A percentile compares a stretch with the other conserved stretches of the same genome.
Conservation (phyloP, 2,888 invertebrate genomes). For the Brenthis ino region DNA sequence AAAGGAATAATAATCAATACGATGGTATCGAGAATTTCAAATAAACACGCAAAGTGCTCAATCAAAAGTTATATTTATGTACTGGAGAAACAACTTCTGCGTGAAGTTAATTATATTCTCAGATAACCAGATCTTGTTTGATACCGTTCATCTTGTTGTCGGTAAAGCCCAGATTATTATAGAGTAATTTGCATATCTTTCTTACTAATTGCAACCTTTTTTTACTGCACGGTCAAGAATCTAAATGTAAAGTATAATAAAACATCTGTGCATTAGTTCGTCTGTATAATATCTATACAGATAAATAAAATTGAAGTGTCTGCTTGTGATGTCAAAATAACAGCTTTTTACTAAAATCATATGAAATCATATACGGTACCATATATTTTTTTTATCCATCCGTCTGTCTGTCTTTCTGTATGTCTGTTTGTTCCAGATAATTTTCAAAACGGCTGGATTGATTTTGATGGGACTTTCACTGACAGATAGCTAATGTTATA, state of each 20-base stretch:
- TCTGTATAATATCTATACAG: not conserved
- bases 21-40: not conserved
- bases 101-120: conserved; percentile 15
- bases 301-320: not conserved
- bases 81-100: conserved; percentile 4
- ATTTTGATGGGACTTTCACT: no score
- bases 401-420: no score
- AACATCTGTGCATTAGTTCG: not conserved
- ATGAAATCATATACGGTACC: no score
- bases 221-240: not conserved
- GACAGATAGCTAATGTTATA: no score
- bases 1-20: no score
- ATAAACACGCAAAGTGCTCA: conserved; percentile 8
- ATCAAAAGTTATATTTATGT: conserved; percentile 12
- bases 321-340: not conserved
- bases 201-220: not conserved
- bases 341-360: no score
- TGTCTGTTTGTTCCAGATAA: no score
- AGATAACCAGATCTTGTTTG: conserved; percentile 17
- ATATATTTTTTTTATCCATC: no score
- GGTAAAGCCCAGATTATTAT: not conserved
- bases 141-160: conserved; percentile 4
- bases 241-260: not conserved
- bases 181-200: conserved; percentile 7
- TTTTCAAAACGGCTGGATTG: no score